Conservation (phyloP, 2,113 vertebrate species). For the Pampusana beccarii region DNA sequence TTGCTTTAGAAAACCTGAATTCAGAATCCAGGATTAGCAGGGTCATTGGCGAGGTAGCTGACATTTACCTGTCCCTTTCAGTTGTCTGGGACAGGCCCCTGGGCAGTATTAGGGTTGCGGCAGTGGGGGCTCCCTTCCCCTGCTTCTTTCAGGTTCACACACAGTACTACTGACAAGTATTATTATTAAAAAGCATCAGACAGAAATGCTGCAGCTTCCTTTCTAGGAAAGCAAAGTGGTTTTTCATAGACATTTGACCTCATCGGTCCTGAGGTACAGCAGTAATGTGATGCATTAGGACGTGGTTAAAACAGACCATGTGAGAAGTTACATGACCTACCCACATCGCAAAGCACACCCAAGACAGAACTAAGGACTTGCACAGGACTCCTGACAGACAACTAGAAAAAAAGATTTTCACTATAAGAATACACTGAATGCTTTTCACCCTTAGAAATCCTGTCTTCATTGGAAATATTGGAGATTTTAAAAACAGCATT, state of each 20-base stretch:
- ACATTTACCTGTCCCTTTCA: not conserved
- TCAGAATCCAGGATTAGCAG: not conserved
- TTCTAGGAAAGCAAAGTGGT: not conserved
- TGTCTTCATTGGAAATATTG: not conserved
- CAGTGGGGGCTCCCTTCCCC: not conserved
- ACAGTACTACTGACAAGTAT: not conserved
- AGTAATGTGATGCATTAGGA: not conserved
- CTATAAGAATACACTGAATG: not conserved
- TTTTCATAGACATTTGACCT: not conserved
- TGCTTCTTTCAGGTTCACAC: not conserved
- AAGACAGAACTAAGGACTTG: not conserved
- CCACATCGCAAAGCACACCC: not conserved
- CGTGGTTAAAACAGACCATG: not conserved
- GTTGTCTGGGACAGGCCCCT: not conserved
- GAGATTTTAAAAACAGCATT: not conserved
- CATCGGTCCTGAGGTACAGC: not conserved
- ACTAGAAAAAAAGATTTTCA: not conserved
- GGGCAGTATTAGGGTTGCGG: not conserved
- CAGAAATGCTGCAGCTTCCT: not conserved
- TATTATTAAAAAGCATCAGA: not conserved
- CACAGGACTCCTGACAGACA: not conserved
- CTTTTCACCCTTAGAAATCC: not conserved
- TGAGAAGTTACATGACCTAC: not conserved
- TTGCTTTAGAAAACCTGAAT: not conserved
- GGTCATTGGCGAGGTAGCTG: not conserved